Evolutionary conservation across 2,888 invertebrate species (phyloP), one percentile per base, ranked within the genome.

Genomic region (Trisateles emortualis): DNA sequence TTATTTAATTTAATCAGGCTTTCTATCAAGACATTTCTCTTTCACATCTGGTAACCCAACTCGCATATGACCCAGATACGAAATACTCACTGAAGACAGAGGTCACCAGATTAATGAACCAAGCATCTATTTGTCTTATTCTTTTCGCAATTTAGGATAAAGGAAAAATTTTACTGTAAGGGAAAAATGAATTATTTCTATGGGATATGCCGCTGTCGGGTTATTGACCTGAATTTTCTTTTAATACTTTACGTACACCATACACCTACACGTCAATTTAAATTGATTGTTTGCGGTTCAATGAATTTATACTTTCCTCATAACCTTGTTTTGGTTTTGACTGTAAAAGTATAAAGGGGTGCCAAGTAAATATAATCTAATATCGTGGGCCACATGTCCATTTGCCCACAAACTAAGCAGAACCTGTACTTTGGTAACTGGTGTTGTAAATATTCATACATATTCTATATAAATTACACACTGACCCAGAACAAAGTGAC

Each of bases 51-150:
- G 60, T 58, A 69, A 53, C n/a, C n/a, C 43, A 55, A 42, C 44
- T 42, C 45, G 43, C 55, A 64, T 58, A 70, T 78, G 78, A 74
- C 79, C 80, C 62, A 80, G 61, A 72, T 77, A 69, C 36, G 47
- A 52, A 54, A 39, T 47, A 42, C 43, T 50, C 17, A 43, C 52
- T 51, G 52, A 50, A 19, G 13, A 26, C 39, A 26, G 36, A 38
- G 36, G 29, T 33, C 17, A n/a, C 42, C 8, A 43, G 56, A 71
- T 68, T 65, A 68, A 60, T 52, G 54, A 64, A 61, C 61, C 53
- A 55, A 54, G 38, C 16, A 24, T 46, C 32, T 44, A 57, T 65
- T 46, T 46, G 19, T 50, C 45, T 50, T 52, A 54, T 54, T 52
- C 10, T 41, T 62, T 59, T 52, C 19, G 16, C 24, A 8, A 50